Conservation (phyloP, 2,113 vertebrate genomes). For the Amazona guildingii region DNA sequence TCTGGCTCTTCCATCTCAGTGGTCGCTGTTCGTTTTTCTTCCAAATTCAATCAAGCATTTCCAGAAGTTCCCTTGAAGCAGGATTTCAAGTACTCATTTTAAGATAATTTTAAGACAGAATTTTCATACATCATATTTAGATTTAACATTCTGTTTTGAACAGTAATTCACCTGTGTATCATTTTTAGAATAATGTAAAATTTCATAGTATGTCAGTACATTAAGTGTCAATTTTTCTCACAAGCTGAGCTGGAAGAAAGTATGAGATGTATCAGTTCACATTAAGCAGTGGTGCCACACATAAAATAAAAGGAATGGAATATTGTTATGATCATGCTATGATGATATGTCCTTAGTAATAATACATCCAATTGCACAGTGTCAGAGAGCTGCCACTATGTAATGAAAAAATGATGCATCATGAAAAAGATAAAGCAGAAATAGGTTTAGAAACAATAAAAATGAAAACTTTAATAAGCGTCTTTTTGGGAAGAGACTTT, state of each 20-base stretch:
- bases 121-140: neutral
- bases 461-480: neutral
- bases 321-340: neutral
- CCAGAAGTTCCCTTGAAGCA: neutral
- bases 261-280: neutral
- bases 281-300: neutral
- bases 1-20: neutral
- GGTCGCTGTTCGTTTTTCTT: neutral
- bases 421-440: neutral
- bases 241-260: neutral
- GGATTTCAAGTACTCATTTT: neutral
- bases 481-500: neutral
- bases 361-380: neutral
- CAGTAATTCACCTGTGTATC: neutral
- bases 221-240: neutral
- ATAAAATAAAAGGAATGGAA: neutral
- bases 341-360: neutral
- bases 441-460: neutral
- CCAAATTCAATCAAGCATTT: neutral
- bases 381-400: rapidly evolving
- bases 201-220: neutral
- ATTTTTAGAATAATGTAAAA: neutral
- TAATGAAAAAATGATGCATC: neutral
- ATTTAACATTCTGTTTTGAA: neutral
- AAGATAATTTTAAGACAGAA: neutral